Evolutionary conservation across 2,888 invertebrate genomes (phyloP).

Genomic region (Mactromeris polynyma): DNA sequence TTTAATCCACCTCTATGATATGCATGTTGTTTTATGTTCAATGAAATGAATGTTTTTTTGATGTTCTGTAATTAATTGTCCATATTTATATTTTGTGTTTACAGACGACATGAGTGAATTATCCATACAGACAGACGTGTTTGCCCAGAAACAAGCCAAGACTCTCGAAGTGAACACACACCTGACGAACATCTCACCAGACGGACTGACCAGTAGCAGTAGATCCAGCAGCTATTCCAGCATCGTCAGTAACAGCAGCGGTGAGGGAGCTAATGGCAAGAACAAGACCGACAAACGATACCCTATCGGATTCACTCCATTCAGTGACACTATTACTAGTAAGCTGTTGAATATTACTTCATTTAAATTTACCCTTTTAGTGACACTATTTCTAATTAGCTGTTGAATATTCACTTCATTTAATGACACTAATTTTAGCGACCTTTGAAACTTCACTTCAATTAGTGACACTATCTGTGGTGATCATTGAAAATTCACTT

Average conservation of each 20-base stretch:
- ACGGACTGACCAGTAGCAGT: constrained; percentile 76
- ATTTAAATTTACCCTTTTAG: too few relatives aligned
- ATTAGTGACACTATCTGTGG: too few relatives aligned
- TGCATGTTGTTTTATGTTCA: neutral
- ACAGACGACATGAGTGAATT: constrained; percentile 83
- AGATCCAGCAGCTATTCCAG: constrained; percentile 84
- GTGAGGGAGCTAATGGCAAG: constrained; percentile 63
- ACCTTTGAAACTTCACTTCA: too few relatives aligned
- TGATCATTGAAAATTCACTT: too few relatives aligned
- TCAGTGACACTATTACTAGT: constrained; percentile 68
- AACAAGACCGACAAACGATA: constrained; percentile 67
- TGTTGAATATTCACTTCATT: too few relatives aligned
- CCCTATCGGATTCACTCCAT: constrained; percentile 68
- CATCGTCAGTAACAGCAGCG: constrained; percentile 81
- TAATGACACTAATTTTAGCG: too few relatives aligned
- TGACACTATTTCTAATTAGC: too few relatives aligned
- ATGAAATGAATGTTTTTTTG: neutral
- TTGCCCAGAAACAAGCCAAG: constrained; percentile 81
- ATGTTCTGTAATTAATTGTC: too few relatives aligned
- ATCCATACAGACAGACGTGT: constrained; percentile 83
- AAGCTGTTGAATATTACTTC: neutral
- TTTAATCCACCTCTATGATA: neutral
- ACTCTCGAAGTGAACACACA: constrained; percentile 55
- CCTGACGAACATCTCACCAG: constrained; percentile 72
- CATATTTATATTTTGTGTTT: constrained; percentile 22